Conservation (phyloP, 2,888 invertebrate genomes). For the Cheilosia urbana region DNA sequence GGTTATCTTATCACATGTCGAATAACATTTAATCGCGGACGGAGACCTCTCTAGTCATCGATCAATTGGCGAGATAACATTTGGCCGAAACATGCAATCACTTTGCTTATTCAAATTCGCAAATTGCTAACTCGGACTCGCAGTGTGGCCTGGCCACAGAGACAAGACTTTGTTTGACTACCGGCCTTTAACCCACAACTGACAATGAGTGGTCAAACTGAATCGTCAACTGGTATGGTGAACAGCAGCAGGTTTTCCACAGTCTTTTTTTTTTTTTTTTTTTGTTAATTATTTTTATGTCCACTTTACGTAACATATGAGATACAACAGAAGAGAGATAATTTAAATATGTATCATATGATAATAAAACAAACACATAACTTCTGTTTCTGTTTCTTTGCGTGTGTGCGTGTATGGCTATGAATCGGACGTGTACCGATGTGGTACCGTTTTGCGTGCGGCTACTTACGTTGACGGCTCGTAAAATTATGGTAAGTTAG, state of each 20-base stretch:
- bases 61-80: constrained; percentile 38
- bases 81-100: constrained; percentile 49
- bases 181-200: constrained; percentile 48
- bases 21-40: constrained; percentile 16
- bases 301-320: constrained; percentile 51
- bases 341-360: constrained; percentile 36
- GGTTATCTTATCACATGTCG: constrained; percentile 21
- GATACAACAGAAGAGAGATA: constrained; percentile 34
- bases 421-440: constrained; percentile 58
- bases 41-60: constrained; percentile 19
- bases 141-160: neutral
- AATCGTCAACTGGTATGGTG: constrained; percentile 41
- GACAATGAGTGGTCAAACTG: constrained; percentile 42
- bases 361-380: constrained; percentile 25
- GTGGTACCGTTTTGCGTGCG: constrained; percentile 72
- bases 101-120: constrained; percentile 33
- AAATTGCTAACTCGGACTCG: constrained; percentile 29
- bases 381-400: constrained; percentile 23
- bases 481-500: constrained; percentile 70
- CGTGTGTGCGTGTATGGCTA: neutral
- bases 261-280: constrained; percentile 4
- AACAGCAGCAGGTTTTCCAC: constrained; percentile 31
- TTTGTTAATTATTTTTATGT: constrained; percentile 47
- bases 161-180: constrained; percentile 45
- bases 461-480: constrained; percentile 59